A percentile compares a stretch with the other conserved stretches of the same genome.
phyloP scores from a whole-genome alignment of 2,888 invertebrate genomes.

The Hyposoter dolosus region DNA sequence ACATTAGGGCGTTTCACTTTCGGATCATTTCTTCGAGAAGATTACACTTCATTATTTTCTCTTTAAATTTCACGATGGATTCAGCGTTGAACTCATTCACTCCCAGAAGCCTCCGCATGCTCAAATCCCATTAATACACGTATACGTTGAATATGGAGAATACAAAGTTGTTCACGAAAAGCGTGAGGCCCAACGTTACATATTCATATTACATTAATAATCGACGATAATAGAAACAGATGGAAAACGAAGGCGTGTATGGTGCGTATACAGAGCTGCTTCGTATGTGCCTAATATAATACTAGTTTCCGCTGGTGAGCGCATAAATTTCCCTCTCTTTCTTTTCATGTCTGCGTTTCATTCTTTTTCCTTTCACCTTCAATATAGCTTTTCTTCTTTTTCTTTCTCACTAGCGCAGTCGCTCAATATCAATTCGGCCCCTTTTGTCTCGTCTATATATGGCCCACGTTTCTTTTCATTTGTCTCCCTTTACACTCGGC shows the following conservation, averaged over 20 bases:
- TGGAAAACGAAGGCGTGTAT: constrained; percentile 67
- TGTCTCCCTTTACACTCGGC: constrained; percentile 59
- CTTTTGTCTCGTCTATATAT: constrained; percentile 62
- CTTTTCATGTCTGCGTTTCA: constrained; percentile 21
- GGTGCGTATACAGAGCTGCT: constrained; percentile 43
- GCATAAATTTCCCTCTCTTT: constrained; percentile 64
- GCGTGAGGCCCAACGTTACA: constrained; percentile 60
- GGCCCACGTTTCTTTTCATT: constrained; percentile 62
- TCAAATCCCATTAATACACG: constrained; percentile 60
- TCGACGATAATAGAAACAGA: constrained; percentile 69
- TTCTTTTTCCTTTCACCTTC: constrained; percentile 51
- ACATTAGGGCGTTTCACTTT: constrained; percentile 12
- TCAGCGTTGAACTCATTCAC: constrained; percentile 46
- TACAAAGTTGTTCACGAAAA: constrained; percentile 47
- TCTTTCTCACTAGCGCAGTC: constrained; percentile 42
- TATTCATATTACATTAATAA: constrained; percentile 70
- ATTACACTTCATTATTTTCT: constrained; percentile 23
- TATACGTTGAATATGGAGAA: constrained; percentile 49
- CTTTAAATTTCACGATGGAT: constrained; percentile 13
- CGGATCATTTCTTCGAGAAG: constrained; percentile 19
- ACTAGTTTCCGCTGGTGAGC: constrained; percentile 62
- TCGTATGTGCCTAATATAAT: constrained; percentile 44
- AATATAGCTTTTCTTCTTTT: constrained; percentile 49
- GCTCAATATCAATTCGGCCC: constrained; percentile 63
- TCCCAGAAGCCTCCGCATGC: constrained; percentile 42